Percentiles rank a stretch among this genome's conserved stretches.
Evolutionary conservation across 1,140 invertebrate genomes (phyloP).

Genomic region (Hylaeus anthracinus): DNA sequence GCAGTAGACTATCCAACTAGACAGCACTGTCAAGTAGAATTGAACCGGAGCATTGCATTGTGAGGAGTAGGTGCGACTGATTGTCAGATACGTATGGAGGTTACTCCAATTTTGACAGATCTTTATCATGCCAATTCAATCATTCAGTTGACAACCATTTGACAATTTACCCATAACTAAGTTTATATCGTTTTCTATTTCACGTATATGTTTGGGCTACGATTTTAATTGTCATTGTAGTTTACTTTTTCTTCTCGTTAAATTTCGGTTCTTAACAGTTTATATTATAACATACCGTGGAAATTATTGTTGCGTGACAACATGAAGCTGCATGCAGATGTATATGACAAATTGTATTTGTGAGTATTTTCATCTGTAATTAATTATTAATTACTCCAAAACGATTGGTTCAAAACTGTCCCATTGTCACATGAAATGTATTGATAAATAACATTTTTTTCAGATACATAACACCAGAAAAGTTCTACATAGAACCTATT

Average conservation of each 20-base stretch:
- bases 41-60: neutral
- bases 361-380: constrained; percentile 73
- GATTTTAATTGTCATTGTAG: constrained; percentile 23
- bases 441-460: constrained; percentile 57
- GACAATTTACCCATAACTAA: constrained; percentile 16
- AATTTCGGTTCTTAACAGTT: constrained; percentile 18
- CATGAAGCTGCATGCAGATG: constrained; percentile 75
- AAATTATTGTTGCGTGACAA: constrained; percentile 42
- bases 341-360: constrained; percentile 85
- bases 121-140: constrained; percentile 40
- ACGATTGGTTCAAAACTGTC: neutral
- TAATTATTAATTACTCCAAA: neutral
- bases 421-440: neutral
- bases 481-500: constrained; percentile 87
- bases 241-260: constrained; percentile 35
- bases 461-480: constrained; percentile 87
- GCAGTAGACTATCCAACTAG: too few species aligned
- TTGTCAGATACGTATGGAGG: constrained; percentile 11
- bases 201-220: constrained; percentile 27
- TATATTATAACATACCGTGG: neutral
- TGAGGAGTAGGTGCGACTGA: neutral
- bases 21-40: neutral
- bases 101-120: constrained; percentile 46
- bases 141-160: constrained; percentile 40
- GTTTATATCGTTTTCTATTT: constrained; percentile 7